Evolutionary conservation across 1,140 invertebrate genomes (phyloP).

Genomic region (Calephelis nemesis): DNA sequence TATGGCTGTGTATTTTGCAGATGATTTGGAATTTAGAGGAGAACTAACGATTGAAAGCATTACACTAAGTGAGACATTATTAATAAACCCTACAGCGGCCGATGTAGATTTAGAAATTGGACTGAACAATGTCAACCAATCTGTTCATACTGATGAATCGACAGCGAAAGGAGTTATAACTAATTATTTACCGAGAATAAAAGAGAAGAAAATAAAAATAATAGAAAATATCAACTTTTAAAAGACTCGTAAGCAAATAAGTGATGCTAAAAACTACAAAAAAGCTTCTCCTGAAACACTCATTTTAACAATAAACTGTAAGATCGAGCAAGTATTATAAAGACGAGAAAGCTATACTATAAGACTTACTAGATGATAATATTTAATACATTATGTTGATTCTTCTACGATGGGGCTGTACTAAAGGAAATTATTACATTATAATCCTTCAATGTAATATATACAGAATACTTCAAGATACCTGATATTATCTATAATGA

Average conservation of each 20-base stretch:
- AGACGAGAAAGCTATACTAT: slow-evolving; percentile 18
- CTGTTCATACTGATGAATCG: slow-evolving; percentile 17
- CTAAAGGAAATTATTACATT: no score
- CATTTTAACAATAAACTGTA: slow-evolving; percentile 9
- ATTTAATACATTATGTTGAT: no score
- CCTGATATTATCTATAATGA: no score
- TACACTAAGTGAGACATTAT: slow-evolving; percentile 1
- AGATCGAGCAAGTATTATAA: slow-evolving; percentile 12
- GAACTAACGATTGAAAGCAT: slow-evolving; percentile 10
- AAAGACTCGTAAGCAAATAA: slow-evolving; percentile 20
- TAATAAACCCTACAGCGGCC: slow-evolving; percentile 20
- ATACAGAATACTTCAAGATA: no score
- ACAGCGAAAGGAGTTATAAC: slow-evolving; percentile 13
- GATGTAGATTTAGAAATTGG: slow-evolving; percentile 20
- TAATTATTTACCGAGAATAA: slow-evolving; percentile 19
- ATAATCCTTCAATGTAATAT: no score
- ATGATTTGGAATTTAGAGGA: slow-evolving; percentile 22
- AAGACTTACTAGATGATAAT: slow-evolving; percentile 14
- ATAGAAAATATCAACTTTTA: slow-evolving; percentile 25
- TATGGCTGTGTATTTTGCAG: slow-evolving; percentile 26
- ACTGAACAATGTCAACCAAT: slow-evolving; percentile 18
- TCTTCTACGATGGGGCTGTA: no score
- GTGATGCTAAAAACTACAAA: slow-evolving; percentile 20
- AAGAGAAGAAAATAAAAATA: slow-evolving; percentile 22
- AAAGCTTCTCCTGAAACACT: slow-evolving; percentile 9